phyloP scores from a whole-genome alignment of 2,888 invertebrate species.

The Philereme vetulata region DNA sequence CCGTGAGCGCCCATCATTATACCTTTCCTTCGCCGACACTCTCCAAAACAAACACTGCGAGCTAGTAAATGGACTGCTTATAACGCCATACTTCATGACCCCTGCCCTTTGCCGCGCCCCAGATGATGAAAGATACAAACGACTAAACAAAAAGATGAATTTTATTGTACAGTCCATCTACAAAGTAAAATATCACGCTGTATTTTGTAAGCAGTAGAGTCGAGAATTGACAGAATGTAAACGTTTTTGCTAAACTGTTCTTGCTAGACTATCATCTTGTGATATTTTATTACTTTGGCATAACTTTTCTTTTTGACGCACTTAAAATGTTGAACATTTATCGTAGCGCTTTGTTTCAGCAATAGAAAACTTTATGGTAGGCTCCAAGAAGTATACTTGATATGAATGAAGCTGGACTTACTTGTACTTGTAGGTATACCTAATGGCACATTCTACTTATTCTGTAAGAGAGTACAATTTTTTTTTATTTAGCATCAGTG shows the following conservation, averaged over 20 bases:
- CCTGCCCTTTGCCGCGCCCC: constrained; percentile 45
- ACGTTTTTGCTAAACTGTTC: not conserved
- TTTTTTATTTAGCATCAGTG: no score
- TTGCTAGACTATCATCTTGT: not conserved
- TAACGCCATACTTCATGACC: constrained; percentile 38
- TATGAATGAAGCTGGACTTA: no score
- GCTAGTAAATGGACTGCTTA: constrained; percentile 23
- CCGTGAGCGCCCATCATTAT: not conserved
- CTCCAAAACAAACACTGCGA: constrained; percentile 20
- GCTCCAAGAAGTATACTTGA: no score
- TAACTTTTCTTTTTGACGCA: constrained; percentile 21
- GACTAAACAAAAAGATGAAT: constrained; percentile 37
- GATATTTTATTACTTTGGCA: constrained; percentile 13
- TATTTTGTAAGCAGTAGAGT: constrained; percentile 15
- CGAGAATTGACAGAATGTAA: not conserved
- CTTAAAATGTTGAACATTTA: constrained; percentile 28
- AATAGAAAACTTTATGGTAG: no score
- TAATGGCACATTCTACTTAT: no score
- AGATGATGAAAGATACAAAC: constrained; percentile 38
- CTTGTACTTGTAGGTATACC: no score
- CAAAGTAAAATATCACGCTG: constrained; percentile 11
- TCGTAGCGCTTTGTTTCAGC: constrained; percentile 7
- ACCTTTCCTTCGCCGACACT: constrained; percentile 5
- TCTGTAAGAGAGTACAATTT: no score
- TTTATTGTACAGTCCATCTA: constrained; percentile 21